Evolutionary conservation across 2,888 invertebrate genomes (phyloP).

Genomic region (Amphipyra berbera): DNA sequence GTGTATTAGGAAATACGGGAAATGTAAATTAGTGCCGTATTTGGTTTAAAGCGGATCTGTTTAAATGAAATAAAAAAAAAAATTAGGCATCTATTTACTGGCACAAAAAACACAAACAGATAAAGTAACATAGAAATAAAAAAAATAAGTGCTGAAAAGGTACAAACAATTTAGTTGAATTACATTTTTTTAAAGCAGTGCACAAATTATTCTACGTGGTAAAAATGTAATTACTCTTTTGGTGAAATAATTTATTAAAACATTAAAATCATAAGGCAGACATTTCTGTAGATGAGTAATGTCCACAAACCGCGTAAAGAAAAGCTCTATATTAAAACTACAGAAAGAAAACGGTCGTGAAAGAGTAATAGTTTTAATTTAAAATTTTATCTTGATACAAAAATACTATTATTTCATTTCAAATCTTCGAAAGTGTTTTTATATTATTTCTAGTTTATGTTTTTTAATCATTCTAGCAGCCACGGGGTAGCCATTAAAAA

Average conservation of each 20-base stretch:
- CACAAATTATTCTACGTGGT: no score
- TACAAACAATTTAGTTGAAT: no score
- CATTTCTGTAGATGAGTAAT: constrained; percentile 1
- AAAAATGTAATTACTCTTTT: no score
- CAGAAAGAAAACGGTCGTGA: constrained; percentile 19
- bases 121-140: no score
- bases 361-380: constrained; percentile 32
- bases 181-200: no score
- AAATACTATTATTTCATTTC: neutral
- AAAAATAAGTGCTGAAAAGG: no score
- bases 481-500: no score
- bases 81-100: no score
- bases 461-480: neutral
- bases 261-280: neutral
- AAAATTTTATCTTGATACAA: constrained; percentile 10
- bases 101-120: no score
- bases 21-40: neutral
- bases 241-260: no score
- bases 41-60: neutral
- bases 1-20: constrained; percentile 15
- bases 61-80: no score
- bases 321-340: constrained; percentile 33
- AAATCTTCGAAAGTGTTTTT: neutral
- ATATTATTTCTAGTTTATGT: neutral
- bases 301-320: constrained; percentile 4